Percentiles rank a stretch among this genome's conserved stretches.
These are phyloP conservation scores for Drosophila rufa DNA, from an alignment of 1,140 invertebrate genomes.

Conservation along the genomic window DNA sequence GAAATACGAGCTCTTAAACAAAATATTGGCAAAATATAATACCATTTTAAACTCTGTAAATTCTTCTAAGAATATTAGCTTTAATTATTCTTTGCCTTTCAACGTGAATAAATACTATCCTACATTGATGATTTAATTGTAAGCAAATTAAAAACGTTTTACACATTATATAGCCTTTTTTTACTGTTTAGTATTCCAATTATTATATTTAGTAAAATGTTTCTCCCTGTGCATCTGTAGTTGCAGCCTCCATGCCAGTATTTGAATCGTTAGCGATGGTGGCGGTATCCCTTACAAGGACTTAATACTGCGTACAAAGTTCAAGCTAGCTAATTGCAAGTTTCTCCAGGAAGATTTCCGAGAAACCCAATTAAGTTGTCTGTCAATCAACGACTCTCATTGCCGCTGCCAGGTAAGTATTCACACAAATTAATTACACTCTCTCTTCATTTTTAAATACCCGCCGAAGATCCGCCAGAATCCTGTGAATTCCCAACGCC, in stretches of 20 bases:
- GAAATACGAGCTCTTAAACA: too few species aligned
- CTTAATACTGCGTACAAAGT: constrained; percentile 20
- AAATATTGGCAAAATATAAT: not conserved
- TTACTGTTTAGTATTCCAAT: too few species aligned
- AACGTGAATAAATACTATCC: too few species aligned
- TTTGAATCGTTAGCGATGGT: constrained; percentile 12
- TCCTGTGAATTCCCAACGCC: constrained; percentile 21
- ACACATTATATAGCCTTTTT: too few species aligned
- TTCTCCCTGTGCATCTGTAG: constrained; percentile 10
- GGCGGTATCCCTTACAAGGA: constrained; percentile 13
- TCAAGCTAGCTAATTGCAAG: constrained; percentile 71
- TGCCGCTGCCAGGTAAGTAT: constrained; percentile 19
- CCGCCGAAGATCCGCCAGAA: constrained; percentile 4
- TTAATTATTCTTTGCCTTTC: too few species aligned
- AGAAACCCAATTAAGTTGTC: constrained; percentile 83
- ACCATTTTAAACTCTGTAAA: too few species aligned
- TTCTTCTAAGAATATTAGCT: too few species aligned
- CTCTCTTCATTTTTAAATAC: constrained; percentile 32
- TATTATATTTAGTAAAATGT: not conserved
- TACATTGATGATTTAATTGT: too few species aligned
- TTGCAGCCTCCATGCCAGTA: constrained; percentile 11
- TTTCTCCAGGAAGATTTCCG: constrained; percentile 56
- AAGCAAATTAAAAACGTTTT: too few species aligned
- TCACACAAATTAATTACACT: constrained; percentile 69
- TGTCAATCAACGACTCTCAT: constrained; percentile 66